Evolutionary conservation across 2,888 invertebrate genomes (phyloP).

Genomic region (Pasiphila rectangulata): DNA sequence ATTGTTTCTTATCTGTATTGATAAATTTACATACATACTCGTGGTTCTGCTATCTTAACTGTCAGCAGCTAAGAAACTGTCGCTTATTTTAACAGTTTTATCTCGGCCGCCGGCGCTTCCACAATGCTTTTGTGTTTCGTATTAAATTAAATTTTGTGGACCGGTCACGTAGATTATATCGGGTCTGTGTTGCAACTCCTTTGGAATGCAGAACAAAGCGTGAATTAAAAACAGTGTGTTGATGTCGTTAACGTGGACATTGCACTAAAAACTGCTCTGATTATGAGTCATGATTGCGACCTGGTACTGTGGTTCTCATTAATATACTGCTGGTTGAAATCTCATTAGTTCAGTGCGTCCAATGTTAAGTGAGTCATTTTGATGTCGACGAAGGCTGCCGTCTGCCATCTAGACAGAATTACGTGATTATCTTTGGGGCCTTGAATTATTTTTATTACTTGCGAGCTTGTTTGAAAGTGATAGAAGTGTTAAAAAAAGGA

Average conservation of each 20-base stretch:
- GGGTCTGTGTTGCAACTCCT: slow-evolving; percentile 22
- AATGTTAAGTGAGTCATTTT: slow-evolving; percentile 75
- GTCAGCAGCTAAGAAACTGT: slow-evolving; percentile 66
- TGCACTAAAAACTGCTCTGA: slow-evolving; percentile 61
- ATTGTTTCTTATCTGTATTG: slow-evolving; percentile 74
- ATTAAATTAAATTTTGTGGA: slow-evolving; percentile 33
- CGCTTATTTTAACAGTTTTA: slow-evolving; percentile 63
- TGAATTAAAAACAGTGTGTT: slow-evolving; percentile 39
- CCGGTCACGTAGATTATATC: slow-evolving; percentile 41
- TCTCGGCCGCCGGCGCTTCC: slow-evolving; percentile 52
- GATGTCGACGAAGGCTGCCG: slow-evolving; percentile 52
- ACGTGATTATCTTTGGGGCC: slow-evolving; percentile 57
- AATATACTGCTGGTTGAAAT: slow-evolving; percentile 72
- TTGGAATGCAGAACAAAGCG: slow-evolving; percentile 21
- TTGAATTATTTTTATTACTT: slow-evolving; percentile 51
- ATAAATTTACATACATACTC: slow-evolving; percentile 69
- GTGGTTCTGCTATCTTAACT: slow-evolving; percentile 59
- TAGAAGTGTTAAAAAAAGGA: too few species aligned
- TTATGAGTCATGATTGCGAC: slow-evolving; percentile 68
- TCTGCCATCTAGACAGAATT: slow-evolving; percentile 57
- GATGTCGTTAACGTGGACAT: slow-evolving; percentile 51
- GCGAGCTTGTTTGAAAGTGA: slow-evolving; percentile 60
- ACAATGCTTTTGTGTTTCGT: slow-evolving; percentile 47
- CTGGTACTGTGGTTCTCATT: slow-evolving; percentile 67
- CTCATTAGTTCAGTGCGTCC: slow-evolving; percentile 76